A percentile compares a stretch with the other conserved stretches of the same genome.
Evolutionary conservation across 2,797 vertebrate genomes (phyloP).

Genomic region (Sarcophilus harrisii): DNA sequence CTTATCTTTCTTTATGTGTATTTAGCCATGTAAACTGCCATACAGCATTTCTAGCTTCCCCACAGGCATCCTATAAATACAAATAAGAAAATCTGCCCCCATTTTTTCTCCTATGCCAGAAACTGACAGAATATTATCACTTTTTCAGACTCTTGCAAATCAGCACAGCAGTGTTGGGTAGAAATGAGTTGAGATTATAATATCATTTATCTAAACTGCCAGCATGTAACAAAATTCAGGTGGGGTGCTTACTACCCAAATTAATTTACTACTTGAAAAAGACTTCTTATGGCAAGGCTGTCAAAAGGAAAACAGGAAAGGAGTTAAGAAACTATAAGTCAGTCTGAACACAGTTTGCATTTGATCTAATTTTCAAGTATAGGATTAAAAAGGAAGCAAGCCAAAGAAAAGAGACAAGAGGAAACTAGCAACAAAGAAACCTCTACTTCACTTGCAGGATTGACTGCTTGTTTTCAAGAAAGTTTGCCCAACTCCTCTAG

Average conservation of each 20-base stretch:
- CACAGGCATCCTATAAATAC: conserved; percentile 85
- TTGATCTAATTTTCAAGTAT: conserved; percentile 80
- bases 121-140: conserved; percentile 86
- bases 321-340: conserved; percentile 74
- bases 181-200: conserved; percentile 83
- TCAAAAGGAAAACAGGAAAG: conserved; percentile 72
- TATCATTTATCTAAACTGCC: conserved; percentile 84
- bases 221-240: conserved; percentile 80
- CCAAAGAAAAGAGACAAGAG: conserved; percentile 47
- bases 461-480: conserved; percentile 3
- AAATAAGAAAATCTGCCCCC: conserved; percentile 81
- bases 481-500: neutral
- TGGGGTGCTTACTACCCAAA: conserved; percentile 81
- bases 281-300: conserved; percentile 76
- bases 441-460: fast-evolving
- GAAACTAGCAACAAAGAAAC: neutral
- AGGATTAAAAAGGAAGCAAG: conserved; percentile 64
- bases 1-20: conserved; percentile 81
- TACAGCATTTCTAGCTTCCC: conserved; percentile 78
- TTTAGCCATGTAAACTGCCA: conserved; percentile 83
- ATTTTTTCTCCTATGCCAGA: conserved; percentile 77
- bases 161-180: conserved; percentile 66
- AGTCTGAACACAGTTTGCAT: conserved; percentile 49
- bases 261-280: conserved; percentile 86
- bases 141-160: conserved; percentile 82